Conservation (phyloP, 2,797 vertebrate genomes). For the Enteromius radiatus region DNA sequence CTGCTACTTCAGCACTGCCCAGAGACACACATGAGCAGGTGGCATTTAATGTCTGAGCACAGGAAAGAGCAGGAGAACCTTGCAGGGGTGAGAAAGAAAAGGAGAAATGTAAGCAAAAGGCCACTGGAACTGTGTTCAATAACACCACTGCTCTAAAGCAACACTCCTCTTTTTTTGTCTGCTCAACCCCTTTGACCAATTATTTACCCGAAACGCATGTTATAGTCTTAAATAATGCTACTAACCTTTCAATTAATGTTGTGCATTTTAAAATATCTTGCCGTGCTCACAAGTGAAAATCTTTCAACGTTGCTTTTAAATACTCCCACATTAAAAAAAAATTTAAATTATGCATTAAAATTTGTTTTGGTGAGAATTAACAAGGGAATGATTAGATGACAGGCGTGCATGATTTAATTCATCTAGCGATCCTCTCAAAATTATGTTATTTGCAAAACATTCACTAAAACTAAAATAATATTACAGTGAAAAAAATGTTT, state of each 20-base stretch:
- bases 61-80: conserved; percentile 33
- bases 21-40: conserved; percentile 57
- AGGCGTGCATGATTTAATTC: too few relatives aligned
- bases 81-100: conserved; percentile 17
- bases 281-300: not conserved
- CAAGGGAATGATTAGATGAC: too few relatives aligned
- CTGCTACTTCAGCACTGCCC: conserved; percentile 60
- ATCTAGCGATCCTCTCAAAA: too few relatives aligned
- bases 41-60: conserved; percentile 60
- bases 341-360: too few relatives aligned
- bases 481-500: not conserved
- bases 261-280: not conserved
- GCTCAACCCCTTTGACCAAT: not conserved
- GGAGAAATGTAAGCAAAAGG: conserved; percentile 36
- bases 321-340: too few relatives aligned
- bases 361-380: too few relatives aligned
- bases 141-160: not conserved
- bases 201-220: not conserved
- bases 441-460: too few relatives aligned
- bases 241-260: not conserved
- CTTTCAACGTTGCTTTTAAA: not conserved
- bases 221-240: not conserved
- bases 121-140: conserved; percentile 16
- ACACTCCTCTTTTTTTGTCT: not conserved
- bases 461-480: not conserved